Conservation (phyloP, 2,797 vertebrate genomes). For the Propithecus deckenii region DNA sequence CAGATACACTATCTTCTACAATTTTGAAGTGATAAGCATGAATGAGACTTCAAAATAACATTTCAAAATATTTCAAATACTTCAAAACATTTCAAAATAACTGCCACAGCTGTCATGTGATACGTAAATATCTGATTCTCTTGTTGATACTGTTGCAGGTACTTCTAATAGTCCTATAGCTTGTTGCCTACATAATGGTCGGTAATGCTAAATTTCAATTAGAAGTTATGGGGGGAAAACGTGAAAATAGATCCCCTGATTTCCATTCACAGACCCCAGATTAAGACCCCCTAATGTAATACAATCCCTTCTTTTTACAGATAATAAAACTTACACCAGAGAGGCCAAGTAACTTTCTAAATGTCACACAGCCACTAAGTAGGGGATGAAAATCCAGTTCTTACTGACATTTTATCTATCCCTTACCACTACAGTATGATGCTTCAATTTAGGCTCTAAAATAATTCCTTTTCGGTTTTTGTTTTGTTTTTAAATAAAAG, state of each 20-base stretch:
- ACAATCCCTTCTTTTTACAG: not conserved
- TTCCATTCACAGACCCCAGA: not conserved
- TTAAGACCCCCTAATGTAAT: not conserved
- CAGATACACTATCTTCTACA: not conserved
- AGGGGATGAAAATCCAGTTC: not conserved
- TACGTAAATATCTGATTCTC: not conserved
- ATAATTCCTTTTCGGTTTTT: not conserved
- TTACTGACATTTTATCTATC: not conserved
- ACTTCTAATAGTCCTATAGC: not conserved
- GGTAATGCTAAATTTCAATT: not conserved
- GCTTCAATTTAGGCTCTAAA: not conserved
- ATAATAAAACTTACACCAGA: not conserved
- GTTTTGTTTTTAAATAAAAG: slow-evolving; percentile 33
- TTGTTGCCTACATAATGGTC: not conserved
- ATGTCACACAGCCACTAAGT: not conserved
- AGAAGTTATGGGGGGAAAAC: not conserved
- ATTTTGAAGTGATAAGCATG: not conserved
- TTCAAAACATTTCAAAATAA: not conserved
- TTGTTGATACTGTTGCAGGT: not conserved
- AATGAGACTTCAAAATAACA: not conserved
- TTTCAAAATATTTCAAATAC: not conserved
- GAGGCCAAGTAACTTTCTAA: not conserved
- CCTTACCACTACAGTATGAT: not conserved
- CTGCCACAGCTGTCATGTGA: not conserved
- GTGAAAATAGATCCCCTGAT: not conserved